Base-by-base conservation (phyloP, 2,797 vertebrate species). In the Rhinoraja longicauda region DNA sequence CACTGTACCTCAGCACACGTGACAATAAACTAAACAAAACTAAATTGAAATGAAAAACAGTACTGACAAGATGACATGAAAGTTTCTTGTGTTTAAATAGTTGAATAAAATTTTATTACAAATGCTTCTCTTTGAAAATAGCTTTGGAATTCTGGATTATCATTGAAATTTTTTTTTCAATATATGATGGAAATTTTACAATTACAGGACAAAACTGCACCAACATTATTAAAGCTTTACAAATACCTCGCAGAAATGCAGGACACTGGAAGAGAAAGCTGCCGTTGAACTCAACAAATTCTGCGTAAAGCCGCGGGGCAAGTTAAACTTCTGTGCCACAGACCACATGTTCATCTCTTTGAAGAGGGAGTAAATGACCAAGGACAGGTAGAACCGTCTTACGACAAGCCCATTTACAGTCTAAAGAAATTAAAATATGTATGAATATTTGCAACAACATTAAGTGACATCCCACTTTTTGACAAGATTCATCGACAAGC, bases 231-330 rank as follows among this genome's bases (percentile, higher is more conserved):
- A 39, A 29, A 19, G 24, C 29, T 53, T 21, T 72, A 29, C 57
- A 26, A 79, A 45, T 95, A 99, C 99, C 98, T 99, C 97, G 1
- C 98, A 97, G 95, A 99, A 99, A 95, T 97, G 98, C 77, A 99
- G 95, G 93, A 99, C 97, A 21, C 98, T 98, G 90, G 97, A 98
- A 90, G 97, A 97, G 94, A 99, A 99, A 0, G 98, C 97, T 0
- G 98, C 98, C 13, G 99, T 95, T 2, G 98, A 98, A 93, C 72
- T 97, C 62, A 99, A 97, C 64, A 99, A 97, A 0, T 93, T 97
- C 94, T 99, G 99, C 88, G 98, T 93, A 64, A 98, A 98, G 88
- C 99, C 99, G 86, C 98, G 96, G 78, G 97, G 96, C 95, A 98
- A 94, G 93, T 97, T 97, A 93, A 99, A 99, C 79, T 96, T 96